phyloP scores from a whole-genome alignment of 2,888 invertebrate genomes.

The Cecidostiba fungosa region DNA sequence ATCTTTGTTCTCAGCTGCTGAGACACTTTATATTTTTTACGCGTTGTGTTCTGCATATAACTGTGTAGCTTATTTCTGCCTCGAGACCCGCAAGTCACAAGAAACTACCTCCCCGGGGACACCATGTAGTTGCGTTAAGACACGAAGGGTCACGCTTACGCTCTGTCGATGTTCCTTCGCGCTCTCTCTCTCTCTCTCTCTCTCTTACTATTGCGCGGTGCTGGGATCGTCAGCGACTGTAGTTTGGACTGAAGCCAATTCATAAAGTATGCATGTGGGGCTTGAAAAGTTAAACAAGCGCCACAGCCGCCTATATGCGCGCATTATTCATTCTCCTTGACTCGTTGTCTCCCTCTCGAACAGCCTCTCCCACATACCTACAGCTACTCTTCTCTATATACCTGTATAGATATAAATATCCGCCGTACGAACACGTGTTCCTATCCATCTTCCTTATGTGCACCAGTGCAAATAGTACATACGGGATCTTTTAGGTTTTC shows the following conservation, averaged over 20 bases:
- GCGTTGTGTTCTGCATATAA: too few species aligned
- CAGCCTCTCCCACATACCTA: not conserved
- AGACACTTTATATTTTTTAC: too few species aligned
- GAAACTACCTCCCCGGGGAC: conserved; percentile 26
- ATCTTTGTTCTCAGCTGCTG: too few species aligned
- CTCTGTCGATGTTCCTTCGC: not conserved
- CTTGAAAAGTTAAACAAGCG: conserved; percentile 60
- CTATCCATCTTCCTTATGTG: not conserved
- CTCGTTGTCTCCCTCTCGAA: conserved; percentile 11
- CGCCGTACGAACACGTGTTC: not conserved
- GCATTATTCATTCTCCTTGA: conserved; percentile 49
- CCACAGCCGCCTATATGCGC: conserved; percentile 18
- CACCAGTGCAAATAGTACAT: not conserved
- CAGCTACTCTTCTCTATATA: not conserved
- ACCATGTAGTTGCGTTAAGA: not conserved
- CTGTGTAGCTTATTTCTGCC: not conserved
- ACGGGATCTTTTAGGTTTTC: not conserved
- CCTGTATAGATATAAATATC: not conserved
- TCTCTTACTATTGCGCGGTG: not conserved
- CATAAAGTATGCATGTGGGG: conserved; percentile 55
- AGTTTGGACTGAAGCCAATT: conserved; percentile 58
- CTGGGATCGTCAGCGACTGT: not conserved
- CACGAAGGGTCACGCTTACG: conserved; percentile 9
- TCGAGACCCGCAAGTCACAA: not conserved
- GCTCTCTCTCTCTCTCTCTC: not conserved